Evolutionary conservation across 2,797 vertebrate genomes (phyloP).

Genomic region (Podarcis siculus): DNA sequence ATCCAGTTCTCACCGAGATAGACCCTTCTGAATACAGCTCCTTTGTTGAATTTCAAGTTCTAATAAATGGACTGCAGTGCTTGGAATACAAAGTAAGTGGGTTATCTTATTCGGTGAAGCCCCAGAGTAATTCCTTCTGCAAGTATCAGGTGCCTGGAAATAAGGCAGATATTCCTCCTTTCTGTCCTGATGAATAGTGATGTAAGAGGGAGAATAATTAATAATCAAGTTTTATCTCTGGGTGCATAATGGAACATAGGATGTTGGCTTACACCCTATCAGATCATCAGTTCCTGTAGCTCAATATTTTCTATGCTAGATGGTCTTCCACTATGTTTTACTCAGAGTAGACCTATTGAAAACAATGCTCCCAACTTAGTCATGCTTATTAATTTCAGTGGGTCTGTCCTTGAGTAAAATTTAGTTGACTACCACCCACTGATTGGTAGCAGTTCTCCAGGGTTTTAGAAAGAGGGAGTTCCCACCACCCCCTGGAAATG

Average conservation of each 20-base stretch:
- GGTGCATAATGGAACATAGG: constrained; percentile 13
- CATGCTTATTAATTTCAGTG: no score
- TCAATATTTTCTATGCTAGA: no score
- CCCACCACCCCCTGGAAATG: no score
- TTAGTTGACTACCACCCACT: no score
- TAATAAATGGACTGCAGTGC: background rate
- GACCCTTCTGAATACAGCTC: background rate
- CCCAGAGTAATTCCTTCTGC: background rate
- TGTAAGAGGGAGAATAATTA: background rate
- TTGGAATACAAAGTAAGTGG: background rate
- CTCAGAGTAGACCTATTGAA: no score
- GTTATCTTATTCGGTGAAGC: constrained; percentile 14
- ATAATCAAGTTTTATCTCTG: constrained; percentile 9
- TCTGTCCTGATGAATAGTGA: background rate
- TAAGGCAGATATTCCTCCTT: constrained; percentile 31
- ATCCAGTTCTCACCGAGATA: background rate
- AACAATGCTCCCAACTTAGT: no score
- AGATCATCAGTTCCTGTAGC: no score
- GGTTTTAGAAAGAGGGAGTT: no score
- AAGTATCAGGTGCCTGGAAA: constrained; percentile 29
- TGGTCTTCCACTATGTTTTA: no score
- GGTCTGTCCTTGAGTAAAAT: no score
- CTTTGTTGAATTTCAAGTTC: constrained; percentile 18
- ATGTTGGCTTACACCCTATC: no score
- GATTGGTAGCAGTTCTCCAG: no score